phyloP scores from a whole-genome alignment of 1,140 invertebrate species.

The Homarus americanus region DNA sequence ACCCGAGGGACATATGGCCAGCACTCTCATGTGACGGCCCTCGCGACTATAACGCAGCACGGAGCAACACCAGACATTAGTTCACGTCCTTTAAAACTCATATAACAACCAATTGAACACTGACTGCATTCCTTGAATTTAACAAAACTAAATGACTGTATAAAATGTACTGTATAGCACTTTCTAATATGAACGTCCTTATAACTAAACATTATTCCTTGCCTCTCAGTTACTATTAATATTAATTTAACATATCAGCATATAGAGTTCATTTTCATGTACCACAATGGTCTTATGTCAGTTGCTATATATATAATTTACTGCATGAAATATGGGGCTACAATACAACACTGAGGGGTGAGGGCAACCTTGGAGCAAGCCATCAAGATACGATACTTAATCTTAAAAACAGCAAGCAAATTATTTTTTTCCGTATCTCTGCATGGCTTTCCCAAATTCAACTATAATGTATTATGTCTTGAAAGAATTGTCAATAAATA shows the following conservation, averaged over 20 bases:
- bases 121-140: slow-evolving; percentile 37
- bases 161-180: slow-evolving; percentile 23
- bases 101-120: slow-evolving; percentile 14
- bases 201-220: slow-evolving; percentile 31
- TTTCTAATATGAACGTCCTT: background rate
- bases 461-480: slow-evolving; percentile 45
- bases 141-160: slow-evolving; percentile 28
- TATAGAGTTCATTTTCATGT: slow-evolving; percentile 23
- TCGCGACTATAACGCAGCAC: slow-evolving; percentile 19
- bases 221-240: slow-evolving; percentile 31
- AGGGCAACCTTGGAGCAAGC: slow-evolving; percentile 35
- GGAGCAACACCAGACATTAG: slow-evolving; percentile 24
- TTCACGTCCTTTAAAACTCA: background rate
- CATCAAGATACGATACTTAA: slow-evolving; percentile 30
- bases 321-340: slow-evolving; percentile 27
- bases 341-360: slow-evolving; percentile 43
- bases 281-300: slow-evolving; percentile 9
- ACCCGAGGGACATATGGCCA: slow-evolving; percentile 38
- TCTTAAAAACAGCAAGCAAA: slow-evolving; percentile 23
- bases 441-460: slow-evolving; percentile 36
- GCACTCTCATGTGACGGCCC: background rate
- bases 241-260: slow-evolving; percentile 26
- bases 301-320: slow-evolving; percentile 32
- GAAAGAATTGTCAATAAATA: slow-evolving; percentile 41
- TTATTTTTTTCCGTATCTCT: slow-evolving; percentile 32